Conservation (phyloP, 1,140 invertebrate genomes). For the Diabrotica virgifera region DNA sequence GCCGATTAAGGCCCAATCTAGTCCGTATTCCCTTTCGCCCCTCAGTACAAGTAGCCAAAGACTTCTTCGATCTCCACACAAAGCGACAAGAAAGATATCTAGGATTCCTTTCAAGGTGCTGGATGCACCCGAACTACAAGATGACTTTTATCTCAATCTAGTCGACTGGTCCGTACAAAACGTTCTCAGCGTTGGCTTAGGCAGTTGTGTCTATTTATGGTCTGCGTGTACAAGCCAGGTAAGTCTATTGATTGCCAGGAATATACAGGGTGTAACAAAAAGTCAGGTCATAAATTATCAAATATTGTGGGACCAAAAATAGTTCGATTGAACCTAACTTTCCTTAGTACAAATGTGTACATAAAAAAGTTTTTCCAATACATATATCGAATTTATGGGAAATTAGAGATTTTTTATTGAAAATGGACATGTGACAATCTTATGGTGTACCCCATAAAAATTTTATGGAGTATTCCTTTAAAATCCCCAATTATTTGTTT, state of each 20-base stretch:
- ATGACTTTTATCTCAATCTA: constrained; percentile 98
- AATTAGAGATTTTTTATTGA: no score
- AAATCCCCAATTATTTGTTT: no score
- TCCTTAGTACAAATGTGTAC: no score
- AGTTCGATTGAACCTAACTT: no score
- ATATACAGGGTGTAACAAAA: constrained; percentile 54
- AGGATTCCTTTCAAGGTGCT: constrained; percentile 96
- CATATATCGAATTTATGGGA: no score
- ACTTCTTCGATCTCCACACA: constrained; percentile 86
- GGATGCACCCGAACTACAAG: constrained; percentile 97
- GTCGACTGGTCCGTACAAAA: constrained; percentile 99
- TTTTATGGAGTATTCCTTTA: no score
- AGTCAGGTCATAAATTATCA: no score
- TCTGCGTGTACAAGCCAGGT: constrained; percentile 95
- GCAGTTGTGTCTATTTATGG: constrained; percentile 98
- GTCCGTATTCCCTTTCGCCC: constrained; percentile 90
- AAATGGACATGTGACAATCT: no score
- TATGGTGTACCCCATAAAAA: no score
- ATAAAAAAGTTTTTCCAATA: no score
- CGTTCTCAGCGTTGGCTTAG: constrained; percentile 96
- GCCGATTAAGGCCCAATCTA: constrained; percentile 59
- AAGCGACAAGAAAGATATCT: constrained; percentile 94
- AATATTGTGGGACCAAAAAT: no score
- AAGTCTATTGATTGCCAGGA: no score
- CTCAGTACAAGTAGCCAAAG: constrained; percentile 94